These are phyloP conservation scores for Dicroscelio sp. DNA, from an alignment of 2,888 invertebrate genomes.

Conservation along the genomic window DNA sequence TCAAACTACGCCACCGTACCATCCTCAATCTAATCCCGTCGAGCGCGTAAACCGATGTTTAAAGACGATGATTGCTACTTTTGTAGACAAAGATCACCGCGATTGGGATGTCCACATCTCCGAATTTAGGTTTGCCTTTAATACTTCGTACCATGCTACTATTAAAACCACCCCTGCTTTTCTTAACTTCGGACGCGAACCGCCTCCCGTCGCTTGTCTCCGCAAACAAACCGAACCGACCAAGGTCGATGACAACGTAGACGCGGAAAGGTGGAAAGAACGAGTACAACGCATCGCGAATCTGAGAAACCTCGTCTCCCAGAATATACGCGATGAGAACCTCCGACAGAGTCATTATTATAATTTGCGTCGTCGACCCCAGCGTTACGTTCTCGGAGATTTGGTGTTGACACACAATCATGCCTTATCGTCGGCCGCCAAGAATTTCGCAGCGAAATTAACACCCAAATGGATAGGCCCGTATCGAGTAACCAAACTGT, in stretches of 20 bases:
- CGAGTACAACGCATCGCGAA: too few species aligned
- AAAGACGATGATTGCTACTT: slow-evolving; percentile 17
- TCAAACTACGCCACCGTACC: slow-evolving; percentile 1
- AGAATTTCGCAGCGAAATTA: slow-evolving; percentile 37
- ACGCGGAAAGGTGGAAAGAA: too few species aligned
- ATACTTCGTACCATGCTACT: background rate
- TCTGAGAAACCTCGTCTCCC: background rate
- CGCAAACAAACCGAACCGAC: background rate
- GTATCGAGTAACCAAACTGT: background rate
- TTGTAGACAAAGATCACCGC: slow-evolving; percentile 5
- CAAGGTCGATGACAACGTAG: background rate
- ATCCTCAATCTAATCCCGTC: slow-evolving; percentile 14
- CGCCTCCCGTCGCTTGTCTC: background rate
- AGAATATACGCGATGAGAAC: background rate
- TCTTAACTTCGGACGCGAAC: slow-evolving; percentile 26
- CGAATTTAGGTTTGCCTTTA: slow-evolving; percentile 30
- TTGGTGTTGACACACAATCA: background rate
- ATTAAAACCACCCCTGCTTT: slow-evolving; percentile 1
- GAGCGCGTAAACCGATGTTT: slow-evolving; percentile 15
- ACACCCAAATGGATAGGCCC: slow-evolving; percentile 19
- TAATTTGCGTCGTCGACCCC: background rate
- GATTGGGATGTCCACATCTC: slow-evolving; percentile 16
- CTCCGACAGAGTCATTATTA: slow-evolving; percentile 4
- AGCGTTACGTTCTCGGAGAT: background rate
- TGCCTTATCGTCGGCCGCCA: background rate